A percentile compares a stretch with the other conserved stretches of the same genome.
Evolutionary conservation across 2,797 vertebrate species (phyloP).

Genomic region (Hoplostethus atlanticus): DNA sequence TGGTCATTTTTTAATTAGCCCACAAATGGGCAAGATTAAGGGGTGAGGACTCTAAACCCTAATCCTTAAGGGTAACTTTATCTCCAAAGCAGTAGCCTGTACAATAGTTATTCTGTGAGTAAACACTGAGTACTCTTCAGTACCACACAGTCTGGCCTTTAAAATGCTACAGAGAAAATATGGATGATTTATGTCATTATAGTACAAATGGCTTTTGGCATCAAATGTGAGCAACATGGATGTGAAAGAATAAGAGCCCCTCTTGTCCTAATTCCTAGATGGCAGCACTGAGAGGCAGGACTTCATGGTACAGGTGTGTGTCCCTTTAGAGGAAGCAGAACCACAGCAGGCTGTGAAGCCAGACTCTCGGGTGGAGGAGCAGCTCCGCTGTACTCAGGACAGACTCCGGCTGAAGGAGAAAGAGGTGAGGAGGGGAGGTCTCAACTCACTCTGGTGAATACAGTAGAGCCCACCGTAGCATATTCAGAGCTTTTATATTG

Average conservation of each 20-base stretch:
- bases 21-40: too few relatives aligned
- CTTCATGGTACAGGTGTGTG: constrained; percentile 40
- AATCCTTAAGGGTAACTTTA: too few relatives aligned
- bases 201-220: not conserved
- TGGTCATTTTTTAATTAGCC: too few relatives aligned
- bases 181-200: constrained; percentile 1
- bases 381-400: constrained; percentile 83
- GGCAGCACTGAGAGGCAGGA: constrained; percentile 48
- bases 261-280: constrained; percentile 58
- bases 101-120: not conserved
- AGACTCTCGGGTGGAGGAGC: constrained; percentile 63
- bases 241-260: not conserved
- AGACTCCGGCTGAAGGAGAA: constrained; percentile 88
- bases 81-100: too few relatives aligned
- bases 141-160: not conserved
- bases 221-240: not conserved
- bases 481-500: not conserved
- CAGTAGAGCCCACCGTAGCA: fast-evolving
- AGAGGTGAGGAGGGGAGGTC: constrained; percentile 84
- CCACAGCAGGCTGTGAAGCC: constrained; percentile 18
- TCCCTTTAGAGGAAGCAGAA: constrained; percentile 40
- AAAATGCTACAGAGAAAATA: not conserved
- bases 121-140: too few relatives aligned
- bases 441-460: not conserved
- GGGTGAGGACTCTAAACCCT: too few relatives aligned